These are phyloP conservation scores for Drosophila quadrilineata DNA, from an alignment of 1,140 invertebrate genomes.

Conservation along the genomic window DNA sequence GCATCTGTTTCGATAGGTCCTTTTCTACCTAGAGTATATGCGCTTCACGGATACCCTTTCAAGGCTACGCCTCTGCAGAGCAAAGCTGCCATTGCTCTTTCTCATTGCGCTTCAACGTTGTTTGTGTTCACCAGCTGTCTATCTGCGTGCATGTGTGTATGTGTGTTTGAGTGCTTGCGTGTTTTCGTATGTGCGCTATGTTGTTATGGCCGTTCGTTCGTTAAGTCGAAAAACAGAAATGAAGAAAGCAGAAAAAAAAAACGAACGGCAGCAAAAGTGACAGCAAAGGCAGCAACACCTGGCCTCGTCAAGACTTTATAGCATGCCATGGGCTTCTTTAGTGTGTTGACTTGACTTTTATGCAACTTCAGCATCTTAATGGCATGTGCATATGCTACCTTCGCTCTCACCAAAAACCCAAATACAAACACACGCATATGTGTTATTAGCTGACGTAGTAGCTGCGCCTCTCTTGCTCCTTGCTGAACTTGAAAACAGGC, in stretches of 20 bases:
- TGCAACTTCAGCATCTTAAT: conserved; percentile 61
- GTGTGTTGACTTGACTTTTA: conserved; percentile 39
- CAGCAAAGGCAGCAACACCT: conserved; percentile 16
- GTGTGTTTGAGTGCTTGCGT: conserved; percentile 23
- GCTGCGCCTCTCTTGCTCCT: conserved; percentile 19
- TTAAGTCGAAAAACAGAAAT: too few relatives aligned
- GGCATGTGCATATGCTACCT: conserved; percentile 29
- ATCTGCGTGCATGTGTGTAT: background rate
- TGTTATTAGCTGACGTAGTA: conserved; percentile 21
- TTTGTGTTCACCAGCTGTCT: conserved; percentile 24
- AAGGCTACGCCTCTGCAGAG: conserved; percentile 46
- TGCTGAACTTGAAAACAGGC: conserved; percentile 41
- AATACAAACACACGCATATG: background rate
- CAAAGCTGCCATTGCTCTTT: conserved; percentile 56
- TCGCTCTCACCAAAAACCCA: conserved; percentile 4
- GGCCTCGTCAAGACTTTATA: conserved; percentile 27
- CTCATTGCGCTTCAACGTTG: conserved; percentile 34
- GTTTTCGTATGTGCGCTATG: conserved; percentile 19
- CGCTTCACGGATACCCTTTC: background rate
- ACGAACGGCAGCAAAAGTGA: background rate
- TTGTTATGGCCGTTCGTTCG: conserved; percentile 40
- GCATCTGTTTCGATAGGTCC: background rate
- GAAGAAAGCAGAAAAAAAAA: conserved; percentile 13
- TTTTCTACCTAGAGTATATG: too few relatives aligned
- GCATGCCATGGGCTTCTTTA: conserved; percentile 43